These are phyloP conservation scores for Argyrosomus japonicus DNA, from an alignment of 2,113 vertebrate species.

Conservation along the genomic window DNA sequence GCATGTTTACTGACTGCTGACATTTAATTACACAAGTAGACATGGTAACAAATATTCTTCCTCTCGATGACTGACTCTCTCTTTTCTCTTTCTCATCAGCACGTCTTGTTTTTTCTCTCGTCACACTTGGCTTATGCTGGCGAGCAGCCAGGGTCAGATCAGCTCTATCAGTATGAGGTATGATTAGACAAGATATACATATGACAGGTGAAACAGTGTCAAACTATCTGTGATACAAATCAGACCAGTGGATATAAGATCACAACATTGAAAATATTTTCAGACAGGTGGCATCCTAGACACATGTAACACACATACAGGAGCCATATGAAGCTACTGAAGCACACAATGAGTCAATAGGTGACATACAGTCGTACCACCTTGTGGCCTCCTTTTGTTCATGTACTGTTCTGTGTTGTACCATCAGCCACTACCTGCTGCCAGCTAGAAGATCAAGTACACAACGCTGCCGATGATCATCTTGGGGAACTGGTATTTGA, in stretches of 20 bases:
- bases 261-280: background rate
- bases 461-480: background rate
- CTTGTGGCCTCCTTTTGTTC: background rate
- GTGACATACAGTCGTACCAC: background rate
- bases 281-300: no score
- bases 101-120: no score
- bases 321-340: background rate
- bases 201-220: background rate
- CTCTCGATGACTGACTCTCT: background rate
- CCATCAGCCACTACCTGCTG: background rate
- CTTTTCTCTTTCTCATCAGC: background rate
- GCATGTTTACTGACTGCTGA: conserved; percentile 43
- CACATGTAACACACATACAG: background rate
- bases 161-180: background rate
- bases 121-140: no score
- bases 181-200: background rate
- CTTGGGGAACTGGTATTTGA: no score
- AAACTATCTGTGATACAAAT: background rate
- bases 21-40: conserved; percentile 38
- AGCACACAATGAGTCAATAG: background rate
- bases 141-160: no score
- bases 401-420: background rate
- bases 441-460: background rate
- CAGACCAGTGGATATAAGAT: background rate
- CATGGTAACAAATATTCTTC: background rate